A percentile compares a stretch with the other conserved stretches of the same genome.
Evolutionary conservation across 2,113 vertebrate species (phyloP).

Genomic region (Rynchops niger): DNA sequence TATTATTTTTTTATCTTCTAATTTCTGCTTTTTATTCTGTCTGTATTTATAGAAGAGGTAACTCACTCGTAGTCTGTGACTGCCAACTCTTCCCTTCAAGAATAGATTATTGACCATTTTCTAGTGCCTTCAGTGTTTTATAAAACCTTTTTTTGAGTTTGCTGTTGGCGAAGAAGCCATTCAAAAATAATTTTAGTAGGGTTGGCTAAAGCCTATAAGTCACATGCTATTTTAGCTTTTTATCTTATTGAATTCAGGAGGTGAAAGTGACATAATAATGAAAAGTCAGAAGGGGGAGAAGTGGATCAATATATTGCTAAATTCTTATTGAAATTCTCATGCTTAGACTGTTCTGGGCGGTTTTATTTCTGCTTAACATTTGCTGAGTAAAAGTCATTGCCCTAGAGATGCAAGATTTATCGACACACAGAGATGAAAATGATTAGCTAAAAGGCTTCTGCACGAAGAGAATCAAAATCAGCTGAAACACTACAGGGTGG

Average conservation of each 20-base stretch:
- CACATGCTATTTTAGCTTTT: conserved; percentile 18
- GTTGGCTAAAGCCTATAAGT: background rate
- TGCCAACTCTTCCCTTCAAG: background rate
- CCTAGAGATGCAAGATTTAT: conserved; percentile 70
- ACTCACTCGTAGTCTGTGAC: background rate
- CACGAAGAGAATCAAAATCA: conserved; percentile 64
- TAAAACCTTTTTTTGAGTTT: background rate
- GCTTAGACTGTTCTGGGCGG: background rate
- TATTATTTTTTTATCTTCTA: background rate
- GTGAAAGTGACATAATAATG: conserved; percentile 49
- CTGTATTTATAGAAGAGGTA: background rate
- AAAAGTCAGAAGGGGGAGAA: conserved; percentile 53
- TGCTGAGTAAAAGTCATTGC: conserved; percentile 79
- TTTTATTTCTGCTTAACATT: conserved; percentile 75
- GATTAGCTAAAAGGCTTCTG: conserved; percentile 68
- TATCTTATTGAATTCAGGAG: conserved; percentile 9
- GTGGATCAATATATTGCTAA: conserved; percentile 46
- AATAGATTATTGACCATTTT: background rate
- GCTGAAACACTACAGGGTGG: conserved; percentile 28
- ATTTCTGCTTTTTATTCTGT: background rate
- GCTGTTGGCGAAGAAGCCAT: background rate
- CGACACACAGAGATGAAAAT: conserved; percentile 72
- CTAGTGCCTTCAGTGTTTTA: background rate
- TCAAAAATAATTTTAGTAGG: conserved; percentile 2
- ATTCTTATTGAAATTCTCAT: conserved; percentile 40